phyloP scores from a whole-genome alignment of 2,113 vertebrate species.

The Charadrius vociferus region DNA sequence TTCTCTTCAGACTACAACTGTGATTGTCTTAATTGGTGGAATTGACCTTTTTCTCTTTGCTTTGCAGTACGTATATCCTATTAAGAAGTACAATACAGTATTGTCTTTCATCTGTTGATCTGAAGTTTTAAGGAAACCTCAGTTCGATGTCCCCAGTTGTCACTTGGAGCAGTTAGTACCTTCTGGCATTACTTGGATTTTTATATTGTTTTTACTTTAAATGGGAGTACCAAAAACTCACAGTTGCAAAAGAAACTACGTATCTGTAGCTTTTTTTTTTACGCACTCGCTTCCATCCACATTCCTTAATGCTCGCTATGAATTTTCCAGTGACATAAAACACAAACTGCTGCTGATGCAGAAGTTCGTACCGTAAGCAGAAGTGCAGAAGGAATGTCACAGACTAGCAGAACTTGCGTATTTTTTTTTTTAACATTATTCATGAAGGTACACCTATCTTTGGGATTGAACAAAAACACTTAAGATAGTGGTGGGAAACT shows the following conservation, averaged over 20 bases:
- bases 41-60: not conserved
- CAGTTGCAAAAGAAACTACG: not conserved
- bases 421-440: not conserved
- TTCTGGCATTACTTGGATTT: not conserved
- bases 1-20: not conserved
- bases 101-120: not conserved
- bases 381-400: not conserved
- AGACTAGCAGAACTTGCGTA: not conserved
- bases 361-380: not conserved
- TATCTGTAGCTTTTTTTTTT: not conserved
- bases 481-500: not conserved
- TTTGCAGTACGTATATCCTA: not conserved
- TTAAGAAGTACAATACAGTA: not conserved
- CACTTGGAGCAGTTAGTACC: not conserved
- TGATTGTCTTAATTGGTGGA: not conserved
- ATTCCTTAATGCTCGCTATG: not conserved
- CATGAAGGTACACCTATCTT: fast-evolving
- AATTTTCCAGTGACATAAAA: not conserved
- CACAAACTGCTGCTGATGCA: not conserved
- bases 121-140: not conserved
- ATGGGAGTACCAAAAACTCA: not conserved
- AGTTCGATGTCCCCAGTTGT: not conserved
- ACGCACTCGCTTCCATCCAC: not conserved
- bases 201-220: not conserved
- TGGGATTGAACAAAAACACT: not conserved